Evolutionary conservation across 2,888 invertebrate species (phyloP).

Genomic region (Ptycholaimellus sp.): DNA sequence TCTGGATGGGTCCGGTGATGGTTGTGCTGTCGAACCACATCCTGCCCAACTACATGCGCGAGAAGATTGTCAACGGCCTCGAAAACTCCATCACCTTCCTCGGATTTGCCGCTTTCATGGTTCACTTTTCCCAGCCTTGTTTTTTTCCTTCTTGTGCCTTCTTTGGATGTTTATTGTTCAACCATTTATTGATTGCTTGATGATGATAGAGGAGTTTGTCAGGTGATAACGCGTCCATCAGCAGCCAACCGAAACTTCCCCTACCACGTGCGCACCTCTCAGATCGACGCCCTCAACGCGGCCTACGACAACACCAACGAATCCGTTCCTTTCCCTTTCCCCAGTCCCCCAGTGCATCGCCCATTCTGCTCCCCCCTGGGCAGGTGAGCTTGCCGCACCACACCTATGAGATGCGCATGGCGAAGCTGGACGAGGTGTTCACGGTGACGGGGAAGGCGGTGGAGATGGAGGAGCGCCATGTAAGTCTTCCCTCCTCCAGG

Average conservation of each 20-base stretch:
- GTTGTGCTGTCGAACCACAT: slow-evolving; percentile 50
- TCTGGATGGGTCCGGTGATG: slow-evolving; percentile 51
- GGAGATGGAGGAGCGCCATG: no score
- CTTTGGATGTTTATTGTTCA: no score
- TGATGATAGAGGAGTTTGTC: no score
- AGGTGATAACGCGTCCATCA: slow-evolving; percentile 54
- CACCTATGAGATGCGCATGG: slow-evolving; percentile 2
- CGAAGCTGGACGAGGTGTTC: slow-evolving; percentile 5
- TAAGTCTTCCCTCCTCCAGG: no score
- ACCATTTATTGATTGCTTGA: no score
- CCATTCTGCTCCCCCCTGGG: no score
- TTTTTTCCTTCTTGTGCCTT: no score
- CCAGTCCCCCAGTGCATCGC: no score
- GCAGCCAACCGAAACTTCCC: slow-evolving; percentile 64
- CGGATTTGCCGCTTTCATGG: slow-evolving; percentile 45
- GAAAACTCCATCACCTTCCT: slow-evolving; percentile 40
- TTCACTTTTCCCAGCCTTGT: slow-evolving; percentile 29
- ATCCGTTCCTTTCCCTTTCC: background rate
- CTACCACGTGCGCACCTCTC: slow-evolving; percentile 57
- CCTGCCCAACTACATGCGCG: slow-evolving; percentile 52
- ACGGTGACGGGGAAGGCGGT: no score
- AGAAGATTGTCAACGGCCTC: slow-evolving; percentile 44
- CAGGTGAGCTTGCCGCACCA: slow-evolving; percentile 10
- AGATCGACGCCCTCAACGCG: slow-evolving; percentile 26
- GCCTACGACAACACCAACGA: background rate